Evolutionary conservation across 2,797 vertebrate species (phyloP).

Genomic region (Eutrigla gurnardus): DNA sequence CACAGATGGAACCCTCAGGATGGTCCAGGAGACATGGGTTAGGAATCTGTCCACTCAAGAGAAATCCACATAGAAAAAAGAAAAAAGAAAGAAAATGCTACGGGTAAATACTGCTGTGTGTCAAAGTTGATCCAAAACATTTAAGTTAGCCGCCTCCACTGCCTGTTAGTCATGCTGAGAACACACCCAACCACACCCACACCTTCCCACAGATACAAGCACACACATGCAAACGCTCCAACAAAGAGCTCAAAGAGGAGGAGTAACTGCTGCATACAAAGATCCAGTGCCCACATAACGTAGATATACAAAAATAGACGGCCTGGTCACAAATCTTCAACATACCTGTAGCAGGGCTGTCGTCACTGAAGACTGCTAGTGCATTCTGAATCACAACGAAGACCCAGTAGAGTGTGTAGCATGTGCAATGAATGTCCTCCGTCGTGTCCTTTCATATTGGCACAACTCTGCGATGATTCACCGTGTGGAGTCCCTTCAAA

Average conservation of each 20-base stretch:
- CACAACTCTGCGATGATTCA: constrained; percentile 21
- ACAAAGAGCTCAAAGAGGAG: constrained; percentile 34
- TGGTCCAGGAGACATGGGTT: neutral
- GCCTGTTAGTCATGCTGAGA: constrained; percentile 49
- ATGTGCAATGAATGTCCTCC: constrained; percentile 31
- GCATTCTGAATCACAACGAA: constrained; percentile 10
- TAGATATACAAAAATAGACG: constrained; percentile 39
- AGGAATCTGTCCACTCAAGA: neutral
- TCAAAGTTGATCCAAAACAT: neutral
- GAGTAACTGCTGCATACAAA: constrained; percentile 3
- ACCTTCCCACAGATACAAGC: constrained; percentile 40
- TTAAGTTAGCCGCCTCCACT: neutral
- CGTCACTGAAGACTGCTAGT: constrained; percentile 33
- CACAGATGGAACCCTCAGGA: neutral
- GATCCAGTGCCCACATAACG: constrained; percentile 6
- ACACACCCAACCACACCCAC: constrained; percentile 55
- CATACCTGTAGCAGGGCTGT: constrained; percentile 64
- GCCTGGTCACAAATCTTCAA: constrained; percentile 29
- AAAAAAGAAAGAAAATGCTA: neutral
- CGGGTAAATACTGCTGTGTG: neutral
- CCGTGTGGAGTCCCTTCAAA: constrained; percentile 37
- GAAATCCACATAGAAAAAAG: neutral
- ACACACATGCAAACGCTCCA: constrained; percentile 50
- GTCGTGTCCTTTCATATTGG: constrained; percentile 48
- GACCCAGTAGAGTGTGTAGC: constrained; percentile 1